Conservation (phyloP, 2,888 invertebrate genomes). For the Eupithecia subumbrata region DNA sequence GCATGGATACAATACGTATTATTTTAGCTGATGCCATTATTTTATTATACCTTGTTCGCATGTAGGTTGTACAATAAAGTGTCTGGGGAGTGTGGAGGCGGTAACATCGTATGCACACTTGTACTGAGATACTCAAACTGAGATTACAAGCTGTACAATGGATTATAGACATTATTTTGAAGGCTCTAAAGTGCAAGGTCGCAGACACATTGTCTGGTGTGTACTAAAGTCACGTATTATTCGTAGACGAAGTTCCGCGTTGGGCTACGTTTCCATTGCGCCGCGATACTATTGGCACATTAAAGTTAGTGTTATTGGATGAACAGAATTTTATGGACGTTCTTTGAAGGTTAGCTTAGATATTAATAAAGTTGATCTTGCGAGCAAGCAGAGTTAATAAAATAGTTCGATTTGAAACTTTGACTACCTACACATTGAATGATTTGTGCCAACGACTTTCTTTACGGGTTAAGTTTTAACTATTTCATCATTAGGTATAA, state of each 20-base stretch:
- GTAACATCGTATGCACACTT: conserved; percentile 42
- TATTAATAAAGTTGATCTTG: not conserved
- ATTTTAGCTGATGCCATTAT: conserved; percentile 41
- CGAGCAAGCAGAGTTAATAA: not conserved
- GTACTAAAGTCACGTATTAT: conserved; percentile 58
- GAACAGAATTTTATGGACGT: conserved; percentile 20
- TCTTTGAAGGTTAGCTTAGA: conserved; percentile 21
- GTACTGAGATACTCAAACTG: conserved; percentile 41
- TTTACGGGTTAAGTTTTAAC: not conserved
- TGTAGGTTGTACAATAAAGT: conserved; percentile 46
- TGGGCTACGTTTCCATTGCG: conserved; percentile 50
- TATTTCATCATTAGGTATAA: no score
- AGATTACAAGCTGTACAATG: conserved; percentile 36
- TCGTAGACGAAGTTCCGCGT: conserved; percentile 55
- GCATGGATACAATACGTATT: conserved; percentile 29
- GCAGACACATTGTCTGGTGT: conserved; percentile 29
- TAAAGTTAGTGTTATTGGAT: conserved; percentile 24
- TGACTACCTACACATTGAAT: not conserved
- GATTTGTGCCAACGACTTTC: not conserved
- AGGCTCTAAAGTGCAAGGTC: conserved; percentile 38
- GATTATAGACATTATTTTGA: conserved; percentile 37
- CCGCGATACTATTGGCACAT: conserved; percentile 46
- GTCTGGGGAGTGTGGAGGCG: conserved; percentile 43
- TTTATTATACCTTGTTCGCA: conserved; percentile 36
- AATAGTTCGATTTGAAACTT: not conserved